Evolutionary conservation across 2,113 vertebrate genomes (phyloP).

Genomic region (Melanerpes aurifrons): DNA sequence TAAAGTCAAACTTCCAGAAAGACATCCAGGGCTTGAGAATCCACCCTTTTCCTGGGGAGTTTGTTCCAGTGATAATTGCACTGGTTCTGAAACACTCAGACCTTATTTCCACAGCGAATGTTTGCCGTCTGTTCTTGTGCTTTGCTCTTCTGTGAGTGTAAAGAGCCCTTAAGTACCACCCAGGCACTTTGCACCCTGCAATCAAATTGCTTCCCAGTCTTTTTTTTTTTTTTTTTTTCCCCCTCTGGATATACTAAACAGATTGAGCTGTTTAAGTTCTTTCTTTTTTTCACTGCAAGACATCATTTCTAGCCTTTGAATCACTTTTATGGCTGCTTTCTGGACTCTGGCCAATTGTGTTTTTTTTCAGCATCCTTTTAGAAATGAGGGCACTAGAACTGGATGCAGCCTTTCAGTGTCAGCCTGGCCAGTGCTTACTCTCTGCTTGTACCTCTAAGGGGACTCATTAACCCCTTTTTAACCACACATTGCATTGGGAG

Average conservation of each 20-base stretch:
- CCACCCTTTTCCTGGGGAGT: slow-evolving; percentile 58
- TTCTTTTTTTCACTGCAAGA: neutral
- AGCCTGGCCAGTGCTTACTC: neutral
- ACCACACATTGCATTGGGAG: neutral
- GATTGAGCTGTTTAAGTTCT: slow-evolving; percentile 23
- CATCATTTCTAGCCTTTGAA: slow-evolving; percentile 29
- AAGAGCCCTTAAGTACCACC: neutral
- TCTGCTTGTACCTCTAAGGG: neutral
- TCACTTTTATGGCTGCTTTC: neutral
- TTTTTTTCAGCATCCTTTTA: slow-evolving; percentile 23
- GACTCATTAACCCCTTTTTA: neutral
- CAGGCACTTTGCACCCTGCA: slow-evolving; percentile 1
- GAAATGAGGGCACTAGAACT: neutral
- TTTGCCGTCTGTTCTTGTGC: neutral
- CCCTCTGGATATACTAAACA: neutral
- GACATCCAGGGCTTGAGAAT: slow-evolving; percentile 37
- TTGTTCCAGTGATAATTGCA: slow-evolving; percentile 17
- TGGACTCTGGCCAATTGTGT: slow-evolving; percentile 22
- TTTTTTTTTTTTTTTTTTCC: neutral
- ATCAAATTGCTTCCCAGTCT: neutral
- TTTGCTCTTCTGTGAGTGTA: neutral
- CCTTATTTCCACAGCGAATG: neutral
- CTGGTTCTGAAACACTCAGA: neutral
- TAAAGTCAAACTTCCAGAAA: slow-evolving; percentile 53
- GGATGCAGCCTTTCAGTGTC: neutral